A percentile compares a stretch with the other conserved stretches of the same genome.
These are phyloP conservation scores for Hystrix brachyura DNA, from an alignment of 2,113 vertebrate genomes.

Conservation along the genomic window DNA sequence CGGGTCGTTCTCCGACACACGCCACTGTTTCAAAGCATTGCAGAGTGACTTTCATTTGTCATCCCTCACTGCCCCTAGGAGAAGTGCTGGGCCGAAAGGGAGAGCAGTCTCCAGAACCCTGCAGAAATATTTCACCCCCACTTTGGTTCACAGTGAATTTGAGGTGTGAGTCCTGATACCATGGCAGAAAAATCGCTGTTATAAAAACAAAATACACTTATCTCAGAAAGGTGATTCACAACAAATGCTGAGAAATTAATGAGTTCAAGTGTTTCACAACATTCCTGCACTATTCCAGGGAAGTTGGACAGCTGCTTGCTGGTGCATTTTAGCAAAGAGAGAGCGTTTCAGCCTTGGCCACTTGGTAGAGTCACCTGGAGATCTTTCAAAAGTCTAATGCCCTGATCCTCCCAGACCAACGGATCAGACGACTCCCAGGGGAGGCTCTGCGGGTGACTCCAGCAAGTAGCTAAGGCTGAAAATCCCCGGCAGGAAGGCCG, in stretches of 20 bases:
- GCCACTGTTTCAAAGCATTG: neutral
- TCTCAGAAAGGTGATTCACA: conserved; percentile 22
- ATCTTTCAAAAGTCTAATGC: neutral
- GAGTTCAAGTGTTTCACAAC: neutral
- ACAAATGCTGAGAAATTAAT: conserved; percentile 11
- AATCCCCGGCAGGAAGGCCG: neutral
- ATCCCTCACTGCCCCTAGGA: neutral
- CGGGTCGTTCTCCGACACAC: neutral
- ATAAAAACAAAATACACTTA: conserved; percentile 37
- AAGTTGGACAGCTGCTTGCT: neutral
- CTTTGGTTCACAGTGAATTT: neutral
- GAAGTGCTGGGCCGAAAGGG: neutral
- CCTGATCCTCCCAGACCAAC: neutral
- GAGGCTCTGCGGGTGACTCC: neutral
- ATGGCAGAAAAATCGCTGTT: conserved; percentile 27
- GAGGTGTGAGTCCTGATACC: neutral
- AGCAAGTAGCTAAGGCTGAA: neutral
- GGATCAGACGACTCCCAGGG: neutral
- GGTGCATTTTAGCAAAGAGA: neutral
- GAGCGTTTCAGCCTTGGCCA: neutral
- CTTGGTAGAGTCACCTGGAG: neutral
- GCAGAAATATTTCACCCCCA: neutral
- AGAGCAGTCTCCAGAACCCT: neutral
- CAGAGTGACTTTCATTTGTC: conserved; percentile 7
- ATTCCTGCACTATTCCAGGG: neutral